Evolutionary conservation across 2,797 vertebrate genomes (phyloP).

Genomic region (Bothrops alternatus): DNA sequence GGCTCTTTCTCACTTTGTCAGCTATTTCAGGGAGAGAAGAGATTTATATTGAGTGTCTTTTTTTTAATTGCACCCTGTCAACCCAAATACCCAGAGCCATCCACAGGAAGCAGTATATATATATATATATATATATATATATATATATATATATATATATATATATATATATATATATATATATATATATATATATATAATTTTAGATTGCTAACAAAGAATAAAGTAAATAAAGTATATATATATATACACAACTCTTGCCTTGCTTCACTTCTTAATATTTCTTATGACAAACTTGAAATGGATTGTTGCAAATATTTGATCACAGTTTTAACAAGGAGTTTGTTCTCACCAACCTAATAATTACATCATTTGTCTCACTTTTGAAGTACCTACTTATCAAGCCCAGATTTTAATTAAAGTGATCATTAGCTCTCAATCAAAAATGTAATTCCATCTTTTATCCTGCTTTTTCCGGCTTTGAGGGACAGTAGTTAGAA

Average conservation of each 20-base stretch:
- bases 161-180: too few relatives aligned
- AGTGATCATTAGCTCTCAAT: constrained; percentile 56
- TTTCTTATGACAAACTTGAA: constrained; percentile 34
- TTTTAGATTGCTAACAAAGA: too few relatives aligned
- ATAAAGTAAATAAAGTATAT: too few relatives aligned
- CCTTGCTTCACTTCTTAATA: constrained; percentile 12
- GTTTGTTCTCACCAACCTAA: constrained; percentile 46
- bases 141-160: too few relatives aligned
- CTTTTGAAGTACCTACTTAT: constrained; percentile 54
- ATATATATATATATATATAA: too few relatives aligned
- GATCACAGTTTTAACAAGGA: constrained; percentile 39
- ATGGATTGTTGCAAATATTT: constrained; percentile 47
- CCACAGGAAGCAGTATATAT: too few relatives aligned
- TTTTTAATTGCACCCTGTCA: neutral
- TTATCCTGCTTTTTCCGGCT: constrained; percentile 1
- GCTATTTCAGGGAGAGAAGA: too few relatives aligned
- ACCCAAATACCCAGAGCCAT: too few relatives aligned
- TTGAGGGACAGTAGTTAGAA: neutral
- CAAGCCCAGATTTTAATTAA: constrained; percentile 60
- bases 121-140: too few relatives aligned
- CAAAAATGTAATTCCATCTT: constrained; percentile 43
- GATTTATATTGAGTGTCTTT: too few relatives aligned
- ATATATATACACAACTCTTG: neutral
- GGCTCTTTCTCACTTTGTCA: too few relatives aligned
- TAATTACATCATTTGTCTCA: constrained; percentile 52